Evolutionary conservation across 2,888 invertebrate species (phyloP), one percentile per base, ranked within the genome.

Genomic region (Erebia epiphron): DNA sequence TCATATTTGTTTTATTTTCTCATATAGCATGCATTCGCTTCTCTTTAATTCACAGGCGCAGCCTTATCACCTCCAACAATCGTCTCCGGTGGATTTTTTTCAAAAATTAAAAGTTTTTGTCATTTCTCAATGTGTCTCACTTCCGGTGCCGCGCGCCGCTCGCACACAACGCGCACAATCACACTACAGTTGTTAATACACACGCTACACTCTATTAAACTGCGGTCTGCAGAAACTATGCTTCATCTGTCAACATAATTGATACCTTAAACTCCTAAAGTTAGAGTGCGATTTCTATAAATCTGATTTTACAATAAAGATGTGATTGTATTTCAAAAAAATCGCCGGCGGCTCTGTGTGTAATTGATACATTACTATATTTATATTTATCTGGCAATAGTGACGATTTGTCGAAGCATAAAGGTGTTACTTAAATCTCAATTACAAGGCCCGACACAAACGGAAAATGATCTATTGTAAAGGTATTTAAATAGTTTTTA

Each of bases 361-460:
- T 72, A 72, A 76, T 61, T 69, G 76, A 76, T 76, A 75, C 63
- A 41, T 72, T 66, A 50, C 70, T 50, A 71, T 50, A 71, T 74
- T 71, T 62, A 46, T 66, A 16, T 49, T 41, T 46, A 5, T 52
- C 63, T 11, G 2, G 14, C 14, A 13, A 41, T n/a, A 16, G 49
- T 52, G 46, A 61, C 49, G 16, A 50, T 54, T 18, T 10, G 57
- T 67, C 57, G 56, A 2, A n/a, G 60, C 56, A 46, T 35, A 66
- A n/a, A 64, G 57, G 57, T 50, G 70, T 70, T 56, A 50, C 43
- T 65, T 50, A 43, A 67, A 21, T 67, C 50, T 70, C 69, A 67
- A 72, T 72, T 67, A 68, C 67, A 49, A 64, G 18, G 49, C 46
- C 60, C 35, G 68, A 62, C 57, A 13, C 46, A 13, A 63, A 63